These are phyloP conservation scores for Chlorodrepanis virens DNA, from an alignment of 2,113 vertebrate species.

Conservation along the genomic window DNA sequence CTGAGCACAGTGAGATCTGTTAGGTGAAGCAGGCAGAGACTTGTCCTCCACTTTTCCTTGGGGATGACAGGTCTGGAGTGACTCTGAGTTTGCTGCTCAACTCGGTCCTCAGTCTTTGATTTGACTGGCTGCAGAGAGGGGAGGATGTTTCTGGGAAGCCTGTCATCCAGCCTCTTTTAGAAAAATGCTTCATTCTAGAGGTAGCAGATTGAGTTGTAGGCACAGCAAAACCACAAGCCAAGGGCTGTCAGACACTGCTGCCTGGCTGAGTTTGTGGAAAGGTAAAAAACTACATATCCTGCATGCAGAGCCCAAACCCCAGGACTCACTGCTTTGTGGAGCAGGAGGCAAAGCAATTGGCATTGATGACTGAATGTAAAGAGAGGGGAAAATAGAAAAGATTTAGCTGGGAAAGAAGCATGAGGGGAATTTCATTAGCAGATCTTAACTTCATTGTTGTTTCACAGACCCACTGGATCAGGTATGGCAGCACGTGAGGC, in stretches of 20 bases:
- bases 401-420: background rate
- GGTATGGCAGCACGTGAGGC: accelerated
- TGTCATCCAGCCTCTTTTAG: background rate
- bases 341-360: background rate
- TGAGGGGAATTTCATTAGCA: background rate
- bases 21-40: background rate
- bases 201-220: background rate
- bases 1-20: background rate
- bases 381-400: accelerated
- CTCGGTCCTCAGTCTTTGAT: background rate
- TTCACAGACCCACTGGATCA: background rate
- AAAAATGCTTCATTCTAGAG: background rate
- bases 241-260: background rate
- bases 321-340: background rate
- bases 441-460: background rate
- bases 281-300: background rate
- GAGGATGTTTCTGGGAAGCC: background rate
- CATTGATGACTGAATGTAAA: background rate
- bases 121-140: background rate
- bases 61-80: background rate
- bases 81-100: background rate
- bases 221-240: background rate
- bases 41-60: accelerated
- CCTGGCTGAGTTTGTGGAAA: background rate
- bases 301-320: background rate